Evolutionary conservation across 30 jellyfish, hydroid and myxozoan genomes (phyloP).

Genomic region (Mastigias papua): DNA sequence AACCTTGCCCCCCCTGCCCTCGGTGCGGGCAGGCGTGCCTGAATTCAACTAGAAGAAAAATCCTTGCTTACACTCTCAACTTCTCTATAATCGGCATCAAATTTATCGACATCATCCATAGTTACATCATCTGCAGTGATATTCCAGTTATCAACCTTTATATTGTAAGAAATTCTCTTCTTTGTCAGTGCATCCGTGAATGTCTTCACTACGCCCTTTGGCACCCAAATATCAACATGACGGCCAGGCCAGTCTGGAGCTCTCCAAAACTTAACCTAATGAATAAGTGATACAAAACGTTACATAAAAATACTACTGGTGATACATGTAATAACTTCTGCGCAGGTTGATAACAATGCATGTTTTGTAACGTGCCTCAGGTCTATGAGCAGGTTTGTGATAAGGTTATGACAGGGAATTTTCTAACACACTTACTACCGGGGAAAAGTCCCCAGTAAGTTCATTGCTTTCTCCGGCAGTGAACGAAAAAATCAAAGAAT

Average conservation of each 20-base stretch:
- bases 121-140: conserved; percentile 36
- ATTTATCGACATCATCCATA: conserved; percentile 65
- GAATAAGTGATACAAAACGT: background rate
- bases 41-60: no score
- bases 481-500: no score
- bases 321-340: conserved; percentile 8
- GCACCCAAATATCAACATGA: conserved; percentile 84
- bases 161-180: conserved; percentile 40
- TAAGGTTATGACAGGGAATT: no score
- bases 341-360: no score
- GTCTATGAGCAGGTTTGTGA: no score
- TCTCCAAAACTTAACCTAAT: conserved; percentile 88
- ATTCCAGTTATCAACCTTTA: conserved; percentile 39
- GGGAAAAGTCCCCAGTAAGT: no score
- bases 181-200: conserved; percentile 19
- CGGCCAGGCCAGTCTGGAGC: conserved; percentile 83
- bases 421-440: no score
- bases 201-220: conserved; percentile 15
- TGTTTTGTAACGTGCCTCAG: no score
- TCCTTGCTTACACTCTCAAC: conserved; percentile 57
- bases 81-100: conserved; percentile 76
- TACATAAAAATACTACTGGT: no score
- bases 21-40: no score
- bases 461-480: no score
- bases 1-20: no score